Evolutionary conservation across 2,797 vertebrate species (phyloP), one percentile per base, ranked within the genome.

Genomic region (Crocidura indochinensis): DNA sequence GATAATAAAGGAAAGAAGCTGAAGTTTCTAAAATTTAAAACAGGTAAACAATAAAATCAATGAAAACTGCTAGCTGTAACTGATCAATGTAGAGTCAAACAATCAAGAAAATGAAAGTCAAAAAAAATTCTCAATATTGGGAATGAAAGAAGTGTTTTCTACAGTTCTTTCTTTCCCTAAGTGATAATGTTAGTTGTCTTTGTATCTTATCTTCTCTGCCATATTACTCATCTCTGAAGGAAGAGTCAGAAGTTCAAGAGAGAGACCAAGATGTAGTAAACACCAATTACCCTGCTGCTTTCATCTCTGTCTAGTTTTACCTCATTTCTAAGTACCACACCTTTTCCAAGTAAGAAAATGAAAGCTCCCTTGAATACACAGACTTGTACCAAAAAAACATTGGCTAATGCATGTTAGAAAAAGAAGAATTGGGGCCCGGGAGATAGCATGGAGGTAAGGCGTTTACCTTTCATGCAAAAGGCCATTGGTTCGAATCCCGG

Each of bases 1-100:
- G 79, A 73, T 47, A 92, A 62, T n/a, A 81, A 71, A 72, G 10
- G 51, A 56, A 44, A 56, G 69, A 64, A 73, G 10, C 27, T 75
- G 44, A 86, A 67, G 60, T 75, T 22, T 67, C 65, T 31, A 7
- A 44, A 78, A 82, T 29, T 78, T 2, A 78, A 92, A 80, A 44
- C 27, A 46, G 56, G 53, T 68, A 76, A 76, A 27, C 4, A 20
- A 75, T 12, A 60, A 80, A 87, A 65, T 64, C 72, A 64, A n/a
- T 51, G 44, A 75, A 75, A 87, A 5, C 29, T 69, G 20, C n/a
- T 51, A 12, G 24, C 10, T 62, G 62, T 51, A 92, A 38, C 4
- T 67, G 17, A 82, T 56, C 24, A 82, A 29, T 38, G 9, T 80
- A 64, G 46, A 75, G 71, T 44, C 11, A 24, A 19, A 78, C 67